phyloP scores from a whole-genome alignment of 2,797 vertebrate species.

The Pangasius djambal region DNA sequence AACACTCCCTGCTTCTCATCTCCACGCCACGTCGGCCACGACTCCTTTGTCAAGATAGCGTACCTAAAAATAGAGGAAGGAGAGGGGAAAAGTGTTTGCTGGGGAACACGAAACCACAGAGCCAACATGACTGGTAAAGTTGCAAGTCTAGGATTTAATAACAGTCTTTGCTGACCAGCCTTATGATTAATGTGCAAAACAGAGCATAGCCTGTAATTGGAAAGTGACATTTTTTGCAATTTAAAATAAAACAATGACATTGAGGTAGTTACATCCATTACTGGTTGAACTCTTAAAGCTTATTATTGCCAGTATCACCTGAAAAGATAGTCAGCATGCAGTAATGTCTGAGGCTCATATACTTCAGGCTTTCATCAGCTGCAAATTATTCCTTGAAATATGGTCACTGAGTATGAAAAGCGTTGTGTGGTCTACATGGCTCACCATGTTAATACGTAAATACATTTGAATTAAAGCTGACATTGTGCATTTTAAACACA shows the following conservation, averaged over 20 bases:
- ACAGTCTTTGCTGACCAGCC: background rate
- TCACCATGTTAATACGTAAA: background rate
- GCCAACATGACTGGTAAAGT: background rate
- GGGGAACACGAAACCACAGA: background rate
- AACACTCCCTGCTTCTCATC: conserved; percentile 95
- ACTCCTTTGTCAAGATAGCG: conserved; percentile 94
- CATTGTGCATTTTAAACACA: conserved; percentile 7
- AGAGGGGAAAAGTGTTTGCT: background rate
- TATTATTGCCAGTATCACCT: background rate
- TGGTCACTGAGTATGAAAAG: background rate
- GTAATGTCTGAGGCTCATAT: background rate
- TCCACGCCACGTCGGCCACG: conserved; percentile 94
- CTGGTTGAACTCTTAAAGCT: background rate
- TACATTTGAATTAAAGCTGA: background rate
- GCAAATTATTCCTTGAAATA: background rate
- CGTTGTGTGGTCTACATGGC: background rate
- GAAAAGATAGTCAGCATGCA: background rate
- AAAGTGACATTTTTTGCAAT: background rate
- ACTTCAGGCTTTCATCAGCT: background rate
- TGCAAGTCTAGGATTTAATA: background rate
- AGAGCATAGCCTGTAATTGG: background rate
- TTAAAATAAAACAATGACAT: background rate
- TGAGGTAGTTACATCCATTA: background rate
- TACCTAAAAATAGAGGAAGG: conserved; percentile 77
- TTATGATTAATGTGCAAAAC: background rate